Evolutionary conservation across 2,113 vertebrate species (phyloP).

Genomic region (Hystrix brachyura): DNA sequence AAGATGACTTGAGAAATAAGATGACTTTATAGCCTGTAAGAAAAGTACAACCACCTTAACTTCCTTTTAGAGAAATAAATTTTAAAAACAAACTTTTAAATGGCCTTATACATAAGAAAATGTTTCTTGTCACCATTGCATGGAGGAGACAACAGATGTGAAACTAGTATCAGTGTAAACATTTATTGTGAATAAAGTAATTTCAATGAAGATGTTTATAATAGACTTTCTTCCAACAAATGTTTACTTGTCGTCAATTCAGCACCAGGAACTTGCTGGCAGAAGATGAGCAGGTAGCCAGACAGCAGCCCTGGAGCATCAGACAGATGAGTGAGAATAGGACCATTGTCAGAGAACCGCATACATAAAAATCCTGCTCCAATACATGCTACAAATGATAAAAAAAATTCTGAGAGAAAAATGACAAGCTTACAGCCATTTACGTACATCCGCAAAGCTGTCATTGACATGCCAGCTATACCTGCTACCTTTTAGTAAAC

Average conservation of each 20-base stretch:
- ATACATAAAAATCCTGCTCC: background rate
- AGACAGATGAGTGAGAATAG: background rate
- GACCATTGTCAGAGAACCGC: background rate
- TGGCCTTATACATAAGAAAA: fast-evolving
- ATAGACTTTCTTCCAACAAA: fast-evolving
- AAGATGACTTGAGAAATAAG: background rate
- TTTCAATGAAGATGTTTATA: background rate
- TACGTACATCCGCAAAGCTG: background rate
- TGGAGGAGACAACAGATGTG: fast-evolving
- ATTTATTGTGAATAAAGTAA: too few relatives aligned
- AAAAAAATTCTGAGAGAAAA: background rate
- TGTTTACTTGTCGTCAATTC: fast-evolving
- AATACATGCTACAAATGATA: background rate
- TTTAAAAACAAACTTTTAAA: background rate
- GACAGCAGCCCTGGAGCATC: background rate
- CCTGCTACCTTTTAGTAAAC: background rate
- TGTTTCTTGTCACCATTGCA: fast-evolving
- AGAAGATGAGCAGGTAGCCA: fast-evolving
- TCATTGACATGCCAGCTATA: fast-evolving
- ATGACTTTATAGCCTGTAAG: background rate
- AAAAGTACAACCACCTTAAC: background rate
- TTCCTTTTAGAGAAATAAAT: background rate
- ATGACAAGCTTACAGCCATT: background rate
- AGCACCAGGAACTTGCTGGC: background rate
- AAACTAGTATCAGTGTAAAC: fast-evolving